These are phyloP conservation scores for Autographa gamma DNA, from an alignment of 2,888 invertebrate genomes.

Conservation along the genomic window DNA sequence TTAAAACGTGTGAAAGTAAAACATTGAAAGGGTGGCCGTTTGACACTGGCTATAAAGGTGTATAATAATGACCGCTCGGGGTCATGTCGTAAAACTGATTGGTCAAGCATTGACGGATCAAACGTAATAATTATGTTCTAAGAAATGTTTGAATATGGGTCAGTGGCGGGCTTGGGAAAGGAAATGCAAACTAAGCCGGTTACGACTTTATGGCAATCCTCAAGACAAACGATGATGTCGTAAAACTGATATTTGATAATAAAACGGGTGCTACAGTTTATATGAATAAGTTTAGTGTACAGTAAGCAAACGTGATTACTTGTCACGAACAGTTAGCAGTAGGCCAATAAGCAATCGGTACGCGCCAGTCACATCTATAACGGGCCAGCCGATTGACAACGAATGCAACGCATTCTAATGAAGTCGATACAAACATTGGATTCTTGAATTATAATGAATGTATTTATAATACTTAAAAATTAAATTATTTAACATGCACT, in stretches of 20 bases:
- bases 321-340: constrained; percentile 51
- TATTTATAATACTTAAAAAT: neutral
- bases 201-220: constrained; percentile 36
- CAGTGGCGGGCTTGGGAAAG: constrained; percentile 83
- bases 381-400: constrained; percentile 59
- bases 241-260: constrained; percentile 24
- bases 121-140: constrained; percentile 74
- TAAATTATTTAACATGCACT: neutral
- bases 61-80: constrained; percentile 75
- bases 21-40: constrained; percentile 76
- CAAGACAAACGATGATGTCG: constrained; percentile 32
- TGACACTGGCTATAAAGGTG: constrained; percentile 73
- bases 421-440: constrained; percentile 28
- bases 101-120: constrained; percentile 84
- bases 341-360: constrained; percentile 50
- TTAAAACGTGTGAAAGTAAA: constrained; percentile 87
- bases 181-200: constrained; percentile 67
- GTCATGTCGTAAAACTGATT: constrained; percentile 81
- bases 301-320: constrained; percentile 30
- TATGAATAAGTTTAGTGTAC: constrained; percentile 31
- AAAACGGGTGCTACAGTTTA: constrained; percentile 20
- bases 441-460: neutral
- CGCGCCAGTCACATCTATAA: constrained; percentile 60
- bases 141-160: constrained; percentile 80
- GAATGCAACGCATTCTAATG: constrained; percentile 56